Evolutionary conservation across 2,797 vertebrate species (phyloP), one percentile per base, ranked within the genome.

Genomic region (Loriculus beryllinus): DNA sequence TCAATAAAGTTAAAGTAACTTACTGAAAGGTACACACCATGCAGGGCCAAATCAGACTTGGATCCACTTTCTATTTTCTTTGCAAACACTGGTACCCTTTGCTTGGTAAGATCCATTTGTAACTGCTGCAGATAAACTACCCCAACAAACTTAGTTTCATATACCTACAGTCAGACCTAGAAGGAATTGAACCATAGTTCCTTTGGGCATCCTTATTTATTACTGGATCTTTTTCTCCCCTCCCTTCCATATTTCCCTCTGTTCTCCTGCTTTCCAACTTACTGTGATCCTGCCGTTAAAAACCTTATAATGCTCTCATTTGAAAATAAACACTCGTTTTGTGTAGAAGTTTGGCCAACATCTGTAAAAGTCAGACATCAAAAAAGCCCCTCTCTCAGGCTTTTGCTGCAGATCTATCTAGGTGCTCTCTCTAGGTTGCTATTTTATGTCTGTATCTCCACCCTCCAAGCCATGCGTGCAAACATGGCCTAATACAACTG

Each of bases 401-500:
- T 77, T 12, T 43, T 69, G 14, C 63, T 82, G 43, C 43, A 70
- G 22, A 22, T 60, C n/a, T 72, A 23, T 51, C 42, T 45, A 52
- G 26, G n/a, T 67, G 69, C 33, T 67, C 14, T 40, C 37, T 43
- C 12, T 51, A 54, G 71, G 17, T 39, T 94, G 70, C 47, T 91
- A 11, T 77, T 67, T 69, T 49, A 3, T 37, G 26, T 72, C 67
- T 76, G 26, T 45, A n/a, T 49, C 33, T 88, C 26, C 26, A 37
- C 26, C 23, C 85, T 88, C 16, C 0, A 4, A 84, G 59, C 37
- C 31, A 2, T 9, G 25, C 0, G 0, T 33, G 49, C 37, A 81
- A 85, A 3, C 0, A 0, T 23, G 31, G 52, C 65, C 67, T 35
- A 33, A 7, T 37, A 26, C 49, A 74, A 13, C 25, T 51, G 75